Evolutionary conservation across 64 coral and sea anemone species (phyloP).

Genomic region (Dendrophyllia cribrosa): DNA sequence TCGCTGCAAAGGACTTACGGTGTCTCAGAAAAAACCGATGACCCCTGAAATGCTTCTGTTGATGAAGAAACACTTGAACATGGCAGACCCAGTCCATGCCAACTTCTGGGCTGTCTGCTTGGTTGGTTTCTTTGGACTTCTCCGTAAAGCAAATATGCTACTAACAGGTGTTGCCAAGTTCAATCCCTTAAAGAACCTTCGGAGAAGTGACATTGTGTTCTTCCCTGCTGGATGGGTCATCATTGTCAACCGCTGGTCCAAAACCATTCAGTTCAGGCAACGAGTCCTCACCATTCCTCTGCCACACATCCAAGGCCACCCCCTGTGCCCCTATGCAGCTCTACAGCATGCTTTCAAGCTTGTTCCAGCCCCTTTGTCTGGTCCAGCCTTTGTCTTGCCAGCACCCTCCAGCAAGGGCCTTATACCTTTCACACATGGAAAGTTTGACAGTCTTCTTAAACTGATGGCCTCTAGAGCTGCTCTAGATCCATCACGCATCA

Average conservation of each 20-base stretch:
- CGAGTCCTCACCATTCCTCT: not conserved
- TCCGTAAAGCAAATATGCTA: slow-evolving; percentile 38
- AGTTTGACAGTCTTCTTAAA: slow-evolving; percentile 26
- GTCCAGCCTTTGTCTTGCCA: slow-evolving; percentile 35
- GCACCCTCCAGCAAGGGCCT: slow-evolving; percentile 24
- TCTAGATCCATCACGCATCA: slow-evolving; percentile 24
- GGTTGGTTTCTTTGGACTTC: slow-evolving; percentile 27
- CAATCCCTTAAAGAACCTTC: slow-evolving; percentile 12
- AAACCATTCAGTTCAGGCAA: slow-evolving; percentile 34
- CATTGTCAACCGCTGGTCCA: slow-evolving; percentile 9
- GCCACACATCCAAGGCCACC: slow-evolving; percentile 18
- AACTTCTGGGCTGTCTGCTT: slow-evolving; percentile 55
- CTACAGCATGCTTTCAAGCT: slow-evolving; percentile 36
- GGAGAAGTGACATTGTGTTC: slow-evolving; percentile 30
- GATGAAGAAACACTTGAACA: slow-evolving; percentile 15
- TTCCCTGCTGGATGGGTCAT: not conserved
- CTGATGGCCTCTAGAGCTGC: not conserved
- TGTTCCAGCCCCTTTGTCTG: slow-evolving; percentile 15
- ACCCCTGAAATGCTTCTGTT: slow-evolving; percentile 25
- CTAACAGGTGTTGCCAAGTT: not conserved
- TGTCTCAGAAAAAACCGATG: slow-evolving; percentile 25
- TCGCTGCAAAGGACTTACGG: slow-evolving; percentile 21
- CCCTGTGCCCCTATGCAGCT: slow-evolving; percentile 34
- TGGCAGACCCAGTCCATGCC: slow-evolving; percentile 32
- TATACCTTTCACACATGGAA: slow-evolving; percentile 16